Conservation (phyloP, 2,797 vertebrate species). For the Adrianichthys oophorus region DNA sequence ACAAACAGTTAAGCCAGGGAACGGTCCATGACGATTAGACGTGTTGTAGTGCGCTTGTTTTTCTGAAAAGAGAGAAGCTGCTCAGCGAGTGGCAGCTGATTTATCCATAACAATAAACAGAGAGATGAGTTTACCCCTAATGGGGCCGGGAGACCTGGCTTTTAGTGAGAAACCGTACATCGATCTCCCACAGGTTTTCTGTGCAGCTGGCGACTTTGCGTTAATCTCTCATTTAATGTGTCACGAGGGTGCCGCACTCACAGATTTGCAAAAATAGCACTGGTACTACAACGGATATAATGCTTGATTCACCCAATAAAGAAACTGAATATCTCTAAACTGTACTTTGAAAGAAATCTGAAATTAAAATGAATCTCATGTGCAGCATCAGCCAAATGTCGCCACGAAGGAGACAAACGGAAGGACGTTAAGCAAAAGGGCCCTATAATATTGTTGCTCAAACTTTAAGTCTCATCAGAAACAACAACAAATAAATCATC, state of each 20-base stretch:
- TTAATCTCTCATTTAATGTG: slow-evolving; percentile 22
- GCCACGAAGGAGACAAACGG: too few relatives aligned
- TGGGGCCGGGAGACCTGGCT: slow-evolving; percentile 25
- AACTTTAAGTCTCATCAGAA: too few relatives aligned
- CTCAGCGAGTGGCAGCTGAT: slow-evolving; percentile 22
- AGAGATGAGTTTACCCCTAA: slow-evolving; percentile 38
- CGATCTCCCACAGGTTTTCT: slow-evolving; percentile 15
- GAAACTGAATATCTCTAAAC: slow-evolving; percentile 13
- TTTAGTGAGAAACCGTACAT: slow-evolving; percentile 35
- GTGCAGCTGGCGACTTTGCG: slow-evolving; percentile 9
- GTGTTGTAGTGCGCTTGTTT: background rate
- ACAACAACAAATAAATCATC: too few relatives aligned
- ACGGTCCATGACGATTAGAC: slow-evolving; percentile 13
- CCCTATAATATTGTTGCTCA: too few relatives aligned
- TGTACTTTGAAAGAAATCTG: slow-evolving; percentile 8
- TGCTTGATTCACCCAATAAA: slow-evolving; percentile 5
- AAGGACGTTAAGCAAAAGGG: too few relatives aligned
- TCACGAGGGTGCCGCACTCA: background rate
- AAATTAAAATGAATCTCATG: slow-evolving; percentile 11
- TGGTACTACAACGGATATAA: slow-evolving; percentile 13
- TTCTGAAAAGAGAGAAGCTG: slow-evolving; percentile 4
- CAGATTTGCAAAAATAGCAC: slow-evolving; percentile 29
- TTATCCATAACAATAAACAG: slow-evolving; percentile 49
- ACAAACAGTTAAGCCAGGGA: background rate
- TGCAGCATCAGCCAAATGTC: slow-evolving; percentile 12